Evolutionary conservation across 2,113 vertebrate species (phyloP).

Genomic region (Lycocorax pyrrhopterus): DNA sequence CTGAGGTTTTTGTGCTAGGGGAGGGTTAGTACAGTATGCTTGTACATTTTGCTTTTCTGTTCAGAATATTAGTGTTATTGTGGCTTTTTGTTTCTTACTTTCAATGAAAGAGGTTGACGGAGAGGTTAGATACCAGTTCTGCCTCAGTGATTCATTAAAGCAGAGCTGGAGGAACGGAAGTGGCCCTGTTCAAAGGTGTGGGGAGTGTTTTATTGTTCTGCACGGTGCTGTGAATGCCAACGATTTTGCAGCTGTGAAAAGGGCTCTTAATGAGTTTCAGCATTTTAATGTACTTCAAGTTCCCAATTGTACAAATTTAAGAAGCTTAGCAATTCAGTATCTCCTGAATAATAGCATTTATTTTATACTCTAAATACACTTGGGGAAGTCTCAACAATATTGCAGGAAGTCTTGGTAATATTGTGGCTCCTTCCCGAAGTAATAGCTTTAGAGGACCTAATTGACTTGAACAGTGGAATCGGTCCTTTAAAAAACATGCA

Average conservation of each 20-base stretch:
- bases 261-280: conserved; percentile 74
- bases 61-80: conserved; percentile 16
- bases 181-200: conserved; percentile 45
- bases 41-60: neutral
- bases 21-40: neutral
- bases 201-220: conserved; percentile 63
- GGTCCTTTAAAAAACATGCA: conserved; percentile 55
- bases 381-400: conserved; percentile 70
- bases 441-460: conserved; percentile 73
- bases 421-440: conserved; percentile 55
- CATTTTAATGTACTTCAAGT: conserved; percentile 74
- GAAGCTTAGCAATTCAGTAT: conserved; percentile 75
- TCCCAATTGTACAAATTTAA: conserved; percentile 77
- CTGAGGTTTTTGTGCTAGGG: neutral
- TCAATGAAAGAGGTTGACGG: conserved; percentile 31
- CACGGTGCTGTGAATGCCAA: conserved; percentile 53
- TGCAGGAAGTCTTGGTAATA: conserved; percentile 71
- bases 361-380: conserved; percentile 75
- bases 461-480: conserved; percentile 71
- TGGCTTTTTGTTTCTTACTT: conserved; percentile 50
- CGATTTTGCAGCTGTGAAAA: conserved; percentile 61
- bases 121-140: conserved; percentile 36
- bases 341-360: conserved; percentile 76
- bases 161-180: conserved; percentile 12
- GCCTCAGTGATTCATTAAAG: conserved; percentile 61